Percentiles rank a stretch among this genome's conserved stretches.
Conservation (phyloP, 2,113 vertebrate genomes). For the Atherinomorus stipes region DNA sequence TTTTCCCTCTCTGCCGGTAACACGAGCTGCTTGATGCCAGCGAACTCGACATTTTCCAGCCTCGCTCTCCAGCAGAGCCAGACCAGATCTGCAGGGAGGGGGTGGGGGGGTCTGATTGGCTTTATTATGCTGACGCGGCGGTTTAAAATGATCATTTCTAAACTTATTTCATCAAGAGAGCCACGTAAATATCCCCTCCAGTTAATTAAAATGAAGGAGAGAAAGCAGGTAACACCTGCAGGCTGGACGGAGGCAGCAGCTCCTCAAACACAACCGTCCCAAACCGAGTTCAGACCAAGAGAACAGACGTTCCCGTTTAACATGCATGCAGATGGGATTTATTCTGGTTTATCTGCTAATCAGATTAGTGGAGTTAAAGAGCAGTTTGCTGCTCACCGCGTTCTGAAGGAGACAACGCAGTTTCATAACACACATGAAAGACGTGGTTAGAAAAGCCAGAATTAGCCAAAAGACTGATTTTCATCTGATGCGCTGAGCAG, state of each 20-base stretch:
- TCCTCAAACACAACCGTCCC: too few species aligned
- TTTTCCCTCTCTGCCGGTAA: constrained; percentile 66
- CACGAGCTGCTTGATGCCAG: constrained; percentile 74
- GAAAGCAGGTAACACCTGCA: constrained; percentile 13
- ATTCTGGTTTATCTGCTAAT: too few species aligned
- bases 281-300: too few species aligned
- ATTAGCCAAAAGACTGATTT: too few species aligned
- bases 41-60: constrained; percentile 72
- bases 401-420: too few species aligned
- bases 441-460: too few species aligned
- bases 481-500: too few species aligned
- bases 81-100: constrained; percentile 37
- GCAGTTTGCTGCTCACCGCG: too few species aligned
- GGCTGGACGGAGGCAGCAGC: not conserved
- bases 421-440: too few species aligned
- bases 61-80: constrained; percentile 41
- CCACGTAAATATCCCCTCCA: constrained; percentile 54
- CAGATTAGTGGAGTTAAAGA: too few species aligned
- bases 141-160: constrained; percentile 57
- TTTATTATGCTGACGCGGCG: constrained; percentile 58
- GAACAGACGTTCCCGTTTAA: too few species aligned
- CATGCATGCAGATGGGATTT: too few species aligned
- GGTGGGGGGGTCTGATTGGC: constrained; percentile 61
- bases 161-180: constrained; percentile 59
- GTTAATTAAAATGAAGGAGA: constrained; percentile 37